Evolutionary conservation across 2,113 vertebrate genomes (phyloP), one percentile per base, ranked within the genome.

Genomic region (Eudyptes chrysolophus): DNA sequence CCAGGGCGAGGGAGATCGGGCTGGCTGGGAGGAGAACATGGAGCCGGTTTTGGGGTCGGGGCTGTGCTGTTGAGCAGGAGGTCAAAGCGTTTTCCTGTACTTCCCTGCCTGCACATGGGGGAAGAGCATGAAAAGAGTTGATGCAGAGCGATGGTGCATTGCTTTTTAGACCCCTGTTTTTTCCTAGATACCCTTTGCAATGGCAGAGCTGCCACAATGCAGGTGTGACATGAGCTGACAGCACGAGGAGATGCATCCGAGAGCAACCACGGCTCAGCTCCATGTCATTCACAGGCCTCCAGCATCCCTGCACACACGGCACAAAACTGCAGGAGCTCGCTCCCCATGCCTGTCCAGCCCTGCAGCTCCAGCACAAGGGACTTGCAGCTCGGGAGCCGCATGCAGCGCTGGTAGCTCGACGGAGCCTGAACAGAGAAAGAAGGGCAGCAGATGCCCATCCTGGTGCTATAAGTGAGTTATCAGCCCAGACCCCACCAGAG

Each of bases 131-230:
- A 49, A 61, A 64, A 90, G 60, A 78, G 20, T 4, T 4, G 17
- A 52, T 40, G 55, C 51, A 66, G 55, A 48, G 17, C 0, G 0
- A 15, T 8, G 18, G 32, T 32, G 13, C 0, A 0, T 9, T 2
- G 1, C 10, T 68, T 84, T 85, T 38, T 5, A 81, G 17, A 69
- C 8, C 29, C 17, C 44, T 44, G 6, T 4, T 75, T 94, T 80
- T 20, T 16, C n/a, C 38, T 30, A 2, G 6, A 14, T 1, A 7
- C 10, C 32, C 61, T 82, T 79, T 40, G 61, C 48, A 65, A 38
- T 1, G 24, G 68, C 83, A 77, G 48, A 81, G 71, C 18, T 80
- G 61, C 32, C 62, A 32, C 66, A 44, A 34, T 9, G 52, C 48
- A 19, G 27, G 27, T 15, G 29, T 84, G 72, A 88, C 26, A 5